These are phyloP conservation scores for Morone chrysops DNA, from an alignment of 2,113 vertebrate species.

Conservation along the genomic window DNA sequence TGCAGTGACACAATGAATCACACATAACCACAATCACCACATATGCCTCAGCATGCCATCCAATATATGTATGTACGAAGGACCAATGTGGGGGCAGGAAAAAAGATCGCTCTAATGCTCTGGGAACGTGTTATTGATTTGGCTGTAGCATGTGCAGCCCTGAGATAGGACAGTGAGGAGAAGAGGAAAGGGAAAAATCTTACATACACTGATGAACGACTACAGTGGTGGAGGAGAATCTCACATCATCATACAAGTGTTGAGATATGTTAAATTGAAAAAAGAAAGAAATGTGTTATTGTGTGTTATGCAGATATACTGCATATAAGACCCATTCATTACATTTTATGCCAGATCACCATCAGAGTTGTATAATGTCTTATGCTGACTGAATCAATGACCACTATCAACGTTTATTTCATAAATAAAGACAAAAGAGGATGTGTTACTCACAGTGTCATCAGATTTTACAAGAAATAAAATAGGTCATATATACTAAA, in stretches of 20 bases:
- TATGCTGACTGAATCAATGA: background rate
- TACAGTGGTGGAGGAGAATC: background rate
- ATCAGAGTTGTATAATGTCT: background rate
- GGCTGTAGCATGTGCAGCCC: slow-evolving; percentile 2
- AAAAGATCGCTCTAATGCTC: slow-evolving; percentile 13
- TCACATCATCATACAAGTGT: background rate
- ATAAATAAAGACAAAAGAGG: background rate
- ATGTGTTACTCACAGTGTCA: background rate
- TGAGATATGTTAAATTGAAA: slow-evolving; percentile 2
- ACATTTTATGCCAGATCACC: background rate
- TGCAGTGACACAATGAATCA: slow-evolving; percentile 51
- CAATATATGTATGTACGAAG: background rate
- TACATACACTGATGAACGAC: background rate
- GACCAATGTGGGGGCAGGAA: background rate
- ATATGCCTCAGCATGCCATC: slow-evolving; percentile 3
- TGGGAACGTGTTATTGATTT: slow-evolving; percentile 8
- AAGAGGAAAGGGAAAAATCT: background rate
- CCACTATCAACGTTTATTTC: background rate
- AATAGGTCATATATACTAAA: background rate
- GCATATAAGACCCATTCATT: background rate
- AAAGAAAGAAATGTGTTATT: background rate
- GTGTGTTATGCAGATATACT: background rate
- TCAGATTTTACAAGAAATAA: background rate
- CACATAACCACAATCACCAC: slow-evolving; percentile 28
- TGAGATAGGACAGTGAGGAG: slow-evolving; percentile 42